Evolutionary conservation across 2,113 vertebrate species (phyloP), one percentile per base, ranked within the genome.

Genomic region (Phalacrocorax carbo): DNA sequence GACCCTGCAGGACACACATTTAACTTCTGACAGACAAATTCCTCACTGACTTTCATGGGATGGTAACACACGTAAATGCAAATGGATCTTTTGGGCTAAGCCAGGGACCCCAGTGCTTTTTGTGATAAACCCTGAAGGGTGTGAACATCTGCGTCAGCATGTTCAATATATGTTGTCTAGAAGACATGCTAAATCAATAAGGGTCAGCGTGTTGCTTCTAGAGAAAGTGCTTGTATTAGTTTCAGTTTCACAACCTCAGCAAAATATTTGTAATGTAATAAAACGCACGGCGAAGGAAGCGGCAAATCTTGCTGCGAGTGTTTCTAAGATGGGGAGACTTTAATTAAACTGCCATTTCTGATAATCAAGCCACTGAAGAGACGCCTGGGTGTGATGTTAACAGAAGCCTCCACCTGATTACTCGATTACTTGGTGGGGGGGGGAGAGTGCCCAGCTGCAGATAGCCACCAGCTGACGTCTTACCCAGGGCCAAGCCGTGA

Each of bases 131-230:
- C 25, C 29, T 38, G 9, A 15, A 32, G 10, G 64, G 22, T 7
- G 60, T 15, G 23, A 20, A 32, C 32, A 8, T 15, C 0, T 0
- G 15, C 26, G 7, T 30, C 6, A 25, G 36, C 13, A 2, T 0
- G 21, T 34, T 34, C 15, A 1, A 5, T 21, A 1, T 1, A 9
- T 4, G 8, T 22, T 61, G 42, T n/a, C 69, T 27, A 26, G 77
- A 69, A 54, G 54, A 29, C 11, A 3, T 1, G 3, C 17, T 30
- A 46, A 20, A 83, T 54, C 57, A 15, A 12, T 42, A 26, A 12
- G 32, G 66, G 38, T 10, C 70, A 30, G 54, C 3, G 73, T 34
- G 60, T 34, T 69, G 83, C 51, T 88, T 58, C 32, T 21, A 27
- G 21, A 58, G 49, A 4, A 64, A 44, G 30, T 1, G 15, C 11